A percentile compares a stretch with the other conserved stretches of the same genome.
These are phyloP conservation scores for Nymphalis c-album DNA, from an alignment of 2,888 invertebrate genomes.

Conservation along the genomic window DNA sequence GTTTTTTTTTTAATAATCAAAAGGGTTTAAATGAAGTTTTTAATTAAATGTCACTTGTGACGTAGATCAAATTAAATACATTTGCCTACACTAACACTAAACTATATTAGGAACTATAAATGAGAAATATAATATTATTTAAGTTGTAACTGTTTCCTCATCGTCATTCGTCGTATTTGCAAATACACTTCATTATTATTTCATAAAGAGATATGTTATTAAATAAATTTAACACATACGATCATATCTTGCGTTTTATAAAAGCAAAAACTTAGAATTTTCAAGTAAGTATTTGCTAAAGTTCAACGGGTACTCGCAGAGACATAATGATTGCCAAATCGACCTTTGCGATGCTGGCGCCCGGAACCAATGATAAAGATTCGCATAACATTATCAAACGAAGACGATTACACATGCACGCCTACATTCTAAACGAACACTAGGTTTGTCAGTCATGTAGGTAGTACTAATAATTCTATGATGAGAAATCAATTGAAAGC, in stretches of 20 bases:
- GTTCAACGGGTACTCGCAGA: conserved; percentile 31
- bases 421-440: neutral
- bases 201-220: neutral
- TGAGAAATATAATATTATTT: too few species aligned
- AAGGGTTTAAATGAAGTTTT: too few species aligned
- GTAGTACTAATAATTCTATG: neutral
- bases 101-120: too few species aligned
- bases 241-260: neutral
- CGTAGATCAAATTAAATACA: too few species aligned
- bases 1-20: too few species aligned
- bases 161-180: neutral
- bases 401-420: conserved; percentile 30
- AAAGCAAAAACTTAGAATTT: conserved; percentile 21
- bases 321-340: conserved; percentile 45
- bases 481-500: neutral
- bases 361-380: conserved; percentile 48
- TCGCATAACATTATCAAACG: conserved; percentile 45
- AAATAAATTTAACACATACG: neutral
- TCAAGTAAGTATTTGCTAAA: conserved; percentile 27
- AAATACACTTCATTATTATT: neutral
- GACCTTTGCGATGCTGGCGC: conserved; percentile 47
- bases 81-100: too few species aligned
- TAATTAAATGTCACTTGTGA: too few species aligned
- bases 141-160: too few species aligned
- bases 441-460: neutral